Evolutionary conservation across 2,888 invertebrate species (phyloP).

Genomic region (Neoaliturus tenellus): DNA sequence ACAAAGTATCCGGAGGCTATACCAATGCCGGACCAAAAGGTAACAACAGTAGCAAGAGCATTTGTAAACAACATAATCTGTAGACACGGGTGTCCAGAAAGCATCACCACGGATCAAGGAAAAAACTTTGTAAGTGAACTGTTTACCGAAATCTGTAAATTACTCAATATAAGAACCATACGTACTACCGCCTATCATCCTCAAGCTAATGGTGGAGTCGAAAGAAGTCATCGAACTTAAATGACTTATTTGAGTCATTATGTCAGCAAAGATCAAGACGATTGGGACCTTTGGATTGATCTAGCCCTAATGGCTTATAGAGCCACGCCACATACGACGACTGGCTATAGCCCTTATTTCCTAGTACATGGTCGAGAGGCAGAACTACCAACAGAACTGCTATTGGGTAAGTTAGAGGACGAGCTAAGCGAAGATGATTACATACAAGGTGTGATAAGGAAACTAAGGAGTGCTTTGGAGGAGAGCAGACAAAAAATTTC

Average conservation of each 20-base stretch:
- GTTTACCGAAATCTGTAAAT: conserved; percentile 3
- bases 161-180: neutral
- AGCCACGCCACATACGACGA: neutral
- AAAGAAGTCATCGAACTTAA: neutral
- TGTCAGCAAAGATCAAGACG: neutral
- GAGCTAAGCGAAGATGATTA: conserved; percentile 26
- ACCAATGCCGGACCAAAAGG: neutral
- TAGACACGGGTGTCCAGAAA: neutral
- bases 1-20: neutral
- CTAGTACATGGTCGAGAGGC: conserved; percentile 21
- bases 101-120: neutral
- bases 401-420: neutral
- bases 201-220: conserved; percentile 13
- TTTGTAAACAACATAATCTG: neutral
- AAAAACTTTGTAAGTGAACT: neutral
- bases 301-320: neutral
- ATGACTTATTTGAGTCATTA: conserved; percentile 15
- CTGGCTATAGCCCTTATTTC: neutral
- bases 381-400: neutral
- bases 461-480: neutral
- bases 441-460: neutral
- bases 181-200: conserved; percentile 7
- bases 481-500: neutral
- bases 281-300: neutral
- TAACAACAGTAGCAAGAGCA: neutral